phyloP scores from a whole-genome alignment of 2,797 vertebrate species.

The Parauchenoglanis ngamensis region DNA sequence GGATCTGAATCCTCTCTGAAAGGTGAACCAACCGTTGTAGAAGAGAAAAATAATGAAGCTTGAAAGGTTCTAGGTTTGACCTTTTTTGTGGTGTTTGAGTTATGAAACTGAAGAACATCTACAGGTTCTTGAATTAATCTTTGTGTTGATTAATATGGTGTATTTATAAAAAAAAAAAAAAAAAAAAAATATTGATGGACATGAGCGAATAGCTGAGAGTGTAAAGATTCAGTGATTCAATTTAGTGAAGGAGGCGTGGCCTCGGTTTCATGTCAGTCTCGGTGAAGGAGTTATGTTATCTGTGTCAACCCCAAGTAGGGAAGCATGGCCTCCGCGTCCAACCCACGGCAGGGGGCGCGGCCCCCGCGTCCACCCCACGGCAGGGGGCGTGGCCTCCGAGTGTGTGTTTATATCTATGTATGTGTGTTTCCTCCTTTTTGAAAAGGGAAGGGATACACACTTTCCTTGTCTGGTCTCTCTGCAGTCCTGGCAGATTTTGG shows the following conservation, averaged over 20 bases:
- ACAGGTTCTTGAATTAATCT: background rate
- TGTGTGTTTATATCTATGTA: constrained; percentile 25
- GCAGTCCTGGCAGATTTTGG: background rate
- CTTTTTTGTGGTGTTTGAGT: background rate
- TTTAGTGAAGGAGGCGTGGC: background rate
- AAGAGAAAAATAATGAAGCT: background rate
- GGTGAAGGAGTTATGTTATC: background rate
- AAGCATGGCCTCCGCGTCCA: too few relatives aligned
- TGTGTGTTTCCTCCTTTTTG: constrained; percentile 14
- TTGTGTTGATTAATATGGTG: background rate
- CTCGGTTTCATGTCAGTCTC: background rate
- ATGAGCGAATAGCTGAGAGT: too few relatives aligned
- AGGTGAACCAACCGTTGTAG: background rate
- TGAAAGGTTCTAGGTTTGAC: background rate
- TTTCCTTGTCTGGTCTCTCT: background rate
- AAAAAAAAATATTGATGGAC: background rate
- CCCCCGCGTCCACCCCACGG: too few relatives aligned
- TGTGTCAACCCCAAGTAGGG: too few relatives aligned
- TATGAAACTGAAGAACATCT: background rate
- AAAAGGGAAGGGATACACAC: background rate
- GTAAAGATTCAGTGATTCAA: background rate
- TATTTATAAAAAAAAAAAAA: background rate
- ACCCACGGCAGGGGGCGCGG: too few relatives aligned
- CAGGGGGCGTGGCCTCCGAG: too few relatives aligned
- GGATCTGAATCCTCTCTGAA: background rate